phyloP scores from a whole-genome alignment of 2,888 invertebrate species.

The Ferrisia virgata region DNA sequence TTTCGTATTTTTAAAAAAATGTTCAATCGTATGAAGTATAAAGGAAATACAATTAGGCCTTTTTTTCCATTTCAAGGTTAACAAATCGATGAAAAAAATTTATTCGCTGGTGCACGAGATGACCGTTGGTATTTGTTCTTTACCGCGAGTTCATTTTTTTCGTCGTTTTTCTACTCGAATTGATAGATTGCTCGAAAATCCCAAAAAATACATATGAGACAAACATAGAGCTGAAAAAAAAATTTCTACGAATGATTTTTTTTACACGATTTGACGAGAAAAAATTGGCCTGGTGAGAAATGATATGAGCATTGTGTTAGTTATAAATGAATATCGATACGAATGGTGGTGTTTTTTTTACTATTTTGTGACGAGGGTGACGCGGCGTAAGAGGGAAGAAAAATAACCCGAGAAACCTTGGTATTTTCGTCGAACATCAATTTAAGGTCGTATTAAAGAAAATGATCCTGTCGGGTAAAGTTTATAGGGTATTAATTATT shows the following conservation, averaged over 20 bases:
- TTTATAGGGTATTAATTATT: constrained; percentile 11
- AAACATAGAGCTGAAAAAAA: not conserved
- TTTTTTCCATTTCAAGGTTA: not conserved
- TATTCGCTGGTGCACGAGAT: not conserved
- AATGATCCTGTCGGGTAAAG: not conserved
- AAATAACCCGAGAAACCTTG: not conserved
- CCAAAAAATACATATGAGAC: not conserved
- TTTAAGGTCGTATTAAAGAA: not conserved
- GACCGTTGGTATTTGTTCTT: not conserved
- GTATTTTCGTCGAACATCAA: not conserved
- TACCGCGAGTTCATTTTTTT: not conserved
- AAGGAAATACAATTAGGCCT: not conserved
- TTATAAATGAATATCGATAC: not conserved
- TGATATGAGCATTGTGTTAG: not conserved
- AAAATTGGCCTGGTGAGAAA: not conserved
- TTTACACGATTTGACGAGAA: not conserved
- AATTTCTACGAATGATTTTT: not conserved
- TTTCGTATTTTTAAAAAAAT: too few relatives aligned
- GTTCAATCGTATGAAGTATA: not conserved
- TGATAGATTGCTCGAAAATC: not conserved
- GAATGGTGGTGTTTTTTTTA: not conserved
- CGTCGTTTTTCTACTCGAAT: not conserved
- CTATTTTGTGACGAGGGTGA: too few relatives aligned
- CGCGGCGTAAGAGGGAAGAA: not conserved
- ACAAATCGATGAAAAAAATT: not conserved